phyloP scores from a whole-genome alignment of 2,113 vertebrate species.

The Nothocercus julius region DNA sequence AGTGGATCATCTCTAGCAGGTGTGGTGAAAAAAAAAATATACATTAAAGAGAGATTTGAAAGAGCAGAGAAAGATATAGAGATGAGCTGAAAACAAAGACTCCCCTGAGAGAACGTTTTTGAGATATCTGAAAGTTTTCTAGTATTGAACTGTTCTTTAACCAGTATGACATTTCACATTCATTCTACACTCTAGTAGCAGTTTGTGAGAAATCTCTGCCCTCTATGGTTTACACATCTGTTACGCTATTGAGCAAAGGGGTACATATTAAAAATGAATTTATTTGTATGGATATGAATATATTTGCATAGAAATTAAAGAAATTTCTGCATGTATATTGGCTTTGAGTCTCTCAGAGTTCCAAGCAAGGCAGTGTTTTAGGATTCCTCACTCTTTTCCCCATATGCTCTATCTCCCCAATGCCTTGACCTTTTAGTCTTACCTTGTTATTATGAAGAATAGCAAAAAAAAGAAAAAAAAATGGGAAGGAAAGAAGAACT shows the following conservation, averaged over 20 bases:
- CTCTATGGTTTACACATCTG: not conserved
- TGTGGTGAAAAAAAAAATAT: not conserved
- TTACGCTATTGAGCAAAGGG: not conserved
- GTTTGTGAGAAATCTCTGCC: not conserved
- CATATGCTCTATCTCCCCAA: accelerated
- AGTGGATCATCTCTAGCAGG: not conserved
- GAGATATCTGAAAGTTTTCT: not conserved
- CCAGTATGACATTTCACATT: not conserved
- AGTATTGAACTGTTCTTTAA: not conserved
- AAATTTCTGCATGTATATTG: accelerated
- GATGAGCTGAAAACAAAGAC: not conserved
- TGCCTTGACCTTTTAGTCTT: not conserved
- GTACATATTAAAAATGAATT: not conserved
- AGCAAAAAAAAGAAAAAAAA: not conserved
- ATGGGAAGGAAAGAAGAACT: not conserved
- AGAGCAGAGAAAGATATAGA: not conserved
- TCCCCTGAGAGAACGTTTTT: not conserved
- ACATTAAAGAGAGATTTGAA: not conserved
- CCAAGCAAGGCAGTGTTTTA: not conserved
- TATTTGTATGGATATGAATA: not conserved
- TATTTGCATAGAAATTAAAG: not conserved
- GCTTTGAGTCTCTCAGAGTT: not conserved
- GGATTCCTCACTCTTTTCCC: not conserved
- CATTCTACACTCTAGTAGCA: not conserved
- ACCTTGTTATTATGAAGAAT: not conserved